phyloP scores from a whole-genome alignment of 2,113 vertebrate species.

The Vidua chalybeata region DNA sequence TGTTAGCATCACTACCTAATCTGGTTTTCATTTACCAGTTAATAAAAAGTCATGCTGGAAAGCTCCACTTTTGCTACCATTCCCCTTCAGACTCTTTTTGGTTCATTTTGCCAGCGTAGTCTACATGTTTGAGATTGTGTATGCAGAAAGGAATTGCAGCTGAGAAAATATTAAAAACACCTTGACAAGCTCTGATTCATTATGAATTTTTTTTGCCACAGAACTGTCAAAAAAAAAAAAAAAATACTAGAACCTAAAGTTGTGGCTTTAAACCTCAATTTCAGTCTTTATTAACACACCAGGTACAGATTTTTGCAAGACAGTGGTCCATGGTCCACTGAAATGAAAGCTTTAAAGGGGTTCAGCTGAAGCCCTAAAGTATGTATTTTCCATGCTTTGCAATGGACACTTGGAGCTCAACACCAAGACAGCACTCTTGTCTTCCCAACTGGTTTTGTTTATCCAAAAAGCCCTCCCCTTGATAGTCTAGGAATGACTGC shows the following conservation, averaged over 20 bases:
- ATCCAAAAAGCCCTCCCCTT: neutral
- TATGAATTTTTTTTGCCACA: neutral
- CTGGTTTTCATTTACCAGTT: neutral
- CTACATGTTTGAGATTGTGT: conserved; percentile 6
- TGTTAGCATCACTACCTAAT: neutral
- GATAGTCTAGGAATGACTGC: neutral
- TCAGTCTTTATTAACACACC: neutral
- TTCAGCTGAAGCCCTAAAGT: neutral
- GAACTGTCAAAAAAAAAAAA: neutral
- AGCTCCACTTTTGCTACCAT: neutral
- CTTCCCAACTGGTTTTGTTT: neutral
- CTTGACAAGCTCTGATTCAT: neutral
- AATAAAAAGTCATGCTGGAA: neutral
- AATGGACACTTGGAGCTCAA: neutral
- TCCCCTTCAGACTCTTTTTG: neutral
- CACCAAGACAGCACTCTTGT: neutral
- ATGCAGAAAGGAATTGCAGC: neutral
- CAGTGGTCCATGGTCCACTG: neutral
- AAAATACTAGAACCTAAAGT: neutral
- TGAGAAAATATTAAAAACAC: conserved; percentile 3
- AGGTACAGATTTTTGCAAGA: neutral
- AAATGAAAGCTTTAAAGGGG: neutral
- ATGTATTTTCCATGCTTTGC: neutral
- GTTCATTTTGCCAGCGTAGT: neutral
- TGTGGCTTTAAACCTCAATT: neutral